These are phyloP conservation scores for Hydra vulgaris DNA, from an alignment of 30 jellyfish, hydroid and myxozoan genomes.

Conservation along the genomic window DNA sequence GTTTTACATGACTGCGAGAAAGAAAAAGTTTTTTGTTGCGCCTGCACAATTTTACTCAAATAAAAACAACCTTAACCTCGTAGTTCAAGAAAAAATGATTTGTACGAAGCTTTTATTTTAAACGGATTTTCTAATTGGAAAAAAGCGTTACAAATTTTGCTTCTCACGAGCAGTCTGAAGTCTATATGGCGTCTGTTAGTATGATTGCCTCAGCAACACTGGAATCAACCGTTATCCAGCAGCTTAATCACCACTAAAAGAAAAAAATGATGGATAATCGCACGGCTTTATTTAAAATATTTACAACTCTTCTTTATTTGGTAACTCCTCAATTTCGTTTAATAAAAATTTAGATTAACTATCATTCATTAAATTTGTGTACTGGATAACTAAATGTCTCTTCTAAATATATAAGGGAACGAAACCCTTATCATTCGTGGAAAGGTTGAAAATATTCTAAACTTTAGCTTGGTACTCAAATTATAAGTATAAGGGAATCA, in stretches of 20 bases:
- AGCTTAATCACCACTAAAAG: background rate
- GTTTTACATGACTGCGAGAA: background rate
- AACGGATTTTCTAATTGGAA: background rate
- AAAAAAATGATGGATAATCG: background rate
- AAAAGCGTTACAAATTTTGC: background rate
- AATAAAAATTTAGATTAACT: background rate
- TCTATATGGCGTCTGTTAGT: background rate
- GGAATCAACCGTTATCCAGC: background rate
- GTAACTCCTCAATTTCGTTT: background rate
- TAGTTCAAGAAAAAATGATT: background rate
- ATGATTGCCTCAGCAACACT: background rate
- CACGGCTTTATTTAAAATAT: background rate
- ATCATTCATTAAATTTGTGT: background rate
- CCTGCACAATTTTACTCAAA: background rate
- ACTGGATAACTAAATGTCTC: background rate
- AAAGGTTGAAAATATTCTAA: background rate
- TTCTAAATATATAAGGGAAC: background rate
- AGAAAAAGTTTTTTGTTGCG: background rate
- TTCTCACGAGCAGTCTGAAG: background rate
- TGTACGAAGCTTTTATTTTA: background rate
- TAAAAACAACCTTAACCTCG: background rate
- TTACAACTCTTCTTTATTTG: background rate
- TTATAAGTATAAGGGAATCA: background rate
- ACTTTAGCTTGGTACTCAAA: background rate
- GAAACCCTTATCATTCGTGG: background rate